phyloP scores from a whole-genome alignment of 2,797 vertebrate species.

The Cottoperca gobio region DNA sequence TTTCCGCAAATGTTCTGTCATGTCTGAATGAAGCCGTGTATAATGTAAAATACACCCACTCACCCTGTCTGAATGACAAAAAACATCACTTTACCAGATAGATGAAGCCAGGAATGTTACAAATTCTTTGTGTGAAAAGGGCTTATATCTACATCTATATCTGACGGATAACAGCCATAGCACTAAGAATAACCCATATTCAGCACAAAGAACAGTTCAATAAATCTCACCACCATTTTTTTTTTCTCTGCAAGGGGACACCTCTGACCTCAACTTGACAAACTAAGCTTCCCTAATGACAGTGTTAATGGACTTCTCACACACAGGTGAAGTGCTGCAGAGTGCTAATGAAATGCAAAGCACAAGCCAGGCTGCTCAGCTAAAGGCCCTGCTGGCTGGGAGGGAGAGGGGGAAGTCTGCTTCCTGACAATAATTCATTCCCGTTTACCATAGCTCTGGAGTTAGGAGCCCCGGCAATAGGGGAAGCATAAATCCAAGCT shows the following conservation, averaged over 20 bases:
- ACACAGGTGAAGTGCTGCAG: slow-evolving; percentile 53
- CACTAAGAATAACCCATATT: neutral
- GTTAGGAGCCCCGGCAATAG: slow-evolving; percentile 54
- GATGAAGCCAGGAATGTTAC: neutral
- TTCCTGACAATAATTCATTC: slow-evolving; percentile 72
- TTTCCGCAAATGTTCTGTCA: slow-evolving; percentile 1
- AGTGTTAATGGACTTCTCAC: slow-evolving; percentile 54
- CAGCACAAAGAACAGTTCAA: neutral
- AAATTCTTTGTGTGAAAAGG: neutral
- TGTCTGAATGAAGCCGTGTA: neutral
- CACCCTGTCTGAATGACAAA: neutral
- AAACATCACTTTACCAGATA: neutral
- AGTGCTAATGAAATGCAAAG: slow-evolving; percentile 69
- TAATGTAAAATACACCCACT: neutral
- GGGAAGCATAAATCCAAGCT: slow-evolving; percentile 76
- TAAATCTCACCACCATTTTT: neutral
- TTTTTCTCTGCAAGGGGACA: slow-evolving; percentile 11
- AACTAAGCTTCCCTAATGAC: slow-evolving; percentile 47
- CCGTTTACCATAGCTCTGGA: slow-evolving; percentile 69
- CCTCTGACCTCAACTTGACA: slow-evolving; percentile 41
- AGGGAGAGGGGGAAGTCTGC: slow-evolving; percentile 36
- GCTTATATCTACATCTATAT: neutral
- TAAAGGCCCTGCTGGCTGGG: slow-evolving; percentile 36
- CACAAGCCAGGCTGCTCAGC: slow-evolving; percentile 44
- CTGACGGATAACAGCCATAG: neutral